Evolutionary conservation across 2,888 invertebrate genomes (phyloP).

Genomic region (Podabrus alpinus): DNA sequence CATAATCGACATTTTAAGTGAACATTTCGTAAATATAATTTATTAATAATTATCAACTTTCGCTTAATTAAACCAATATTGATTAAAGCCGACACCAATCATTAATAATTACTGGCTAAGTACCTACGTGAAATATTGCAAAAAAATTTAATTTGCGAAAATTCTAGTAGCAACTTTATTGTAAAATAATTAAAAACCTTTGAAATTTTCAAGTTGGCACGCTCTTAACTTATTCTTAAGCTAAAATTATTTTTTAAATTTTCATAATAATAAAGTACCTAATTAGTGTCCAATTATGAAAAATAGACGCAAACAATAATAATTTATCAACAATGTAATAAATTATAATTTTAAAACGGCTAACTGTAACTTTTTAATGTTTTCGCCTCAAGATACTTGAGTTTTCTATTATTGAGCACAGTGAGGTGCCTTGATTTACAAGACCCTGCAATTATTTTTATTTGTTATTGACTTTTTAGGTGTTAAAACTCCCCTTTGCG

Average conservation of each 20-base stretch:
- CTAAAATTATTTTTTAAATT: neutral
- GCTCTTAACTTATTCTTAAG: no score
- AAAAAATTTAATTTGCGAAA: neutral
- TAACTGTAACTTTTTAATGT: neutral
- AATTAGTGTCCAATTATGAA: conserved; percentile 2
- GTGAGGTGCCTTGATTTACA: neutral
- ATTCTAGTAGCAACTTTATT: neutral
- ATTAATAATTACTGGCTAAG: neutral
- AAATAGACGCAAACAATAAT: neutral
- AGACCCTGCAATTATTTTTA: neutral
- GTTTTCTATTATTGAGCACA: neutral
- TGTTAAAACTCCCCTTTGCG: conserved; percentile 80
- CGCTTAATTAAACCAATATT: neutral
- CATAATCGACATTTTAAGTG: neutral
- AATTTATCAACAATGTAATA: neutral
- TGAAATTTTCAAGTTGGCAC: neutral
- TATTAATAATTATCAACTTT: neutral
- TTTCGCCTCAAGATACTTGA: neutral
- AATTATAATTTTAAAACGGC: neutral
- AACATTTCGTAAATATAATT: neutral
- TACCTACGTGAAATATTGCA: neutral
- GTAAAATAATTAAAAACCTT: neutral
- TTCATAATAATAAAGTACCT: neutral
- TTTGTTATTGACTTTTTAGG: conserved; percentile 57
- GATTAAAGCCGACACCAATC: neutral